Conservation (phyloP, 2,113 vertebrate species). For the Panthera leo region DNA sequence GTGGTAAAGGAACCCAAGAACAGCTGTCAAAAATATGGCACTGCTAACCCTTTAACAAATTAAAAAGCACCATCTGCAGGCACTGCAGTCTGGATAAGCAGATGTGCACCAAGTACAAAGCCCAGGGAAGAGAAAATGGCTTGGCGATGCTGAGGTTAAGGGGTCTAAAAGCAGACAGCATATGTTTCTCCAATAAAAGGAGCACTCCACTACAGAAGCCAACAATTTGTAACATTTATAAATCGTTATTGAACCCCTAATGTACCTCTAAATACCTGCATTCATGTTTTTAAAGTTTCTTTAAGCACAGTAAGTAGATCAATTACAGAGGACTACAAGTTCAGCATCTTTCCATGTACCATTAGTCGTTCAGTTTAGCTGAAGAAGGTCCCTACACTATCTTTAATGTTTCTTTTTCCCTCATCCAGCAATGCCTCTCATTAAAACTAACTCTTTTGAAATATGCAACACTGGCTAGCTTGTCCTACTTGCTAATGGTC, state of each 20-base stretch:
- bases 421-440: conserved; percentile 89
- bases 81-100: conserved; percentile 78
- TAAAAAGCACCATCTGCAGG: conserved; percentile 82
- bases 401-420: conserved; percentile 86
- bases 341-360: conserved; percentile 97
- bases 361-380: conserved; percentile 92
- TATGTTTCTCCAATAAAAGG: conserved; percentile 78
- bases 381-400: conserved; percentile 92
- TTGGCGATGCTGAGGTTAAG: conserved; percentile 80
- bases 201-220: conserved; percentile 63
- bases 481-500: conserved; percentile 94
- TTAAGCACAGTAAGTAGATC: conserved; percentile 94
- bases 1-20: conserved; percentile 71
- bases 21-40: conserved; percentile 84
- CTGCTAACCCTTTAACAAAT: conserved; percentile 71
- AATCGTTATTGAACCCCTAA: conserved; percentile 93
- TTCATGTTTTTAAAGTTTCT: conserved; percentile 91
- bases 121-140: conserved; percentile 78
- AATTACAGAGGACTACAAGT: conserved; percentile 96
- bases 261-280: conserved; percentile 92
- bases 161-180: conserved; percentile 78
- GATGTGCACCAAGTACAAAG: conserved; percentile 81
- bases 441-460: conserved; percentile 93
- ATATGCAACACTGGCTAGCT: conserved; percentile 93
- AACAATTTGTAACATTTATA: conserved; percentile 88